Base-by-base conservation (phyloP, 1,140 invertebrate species). In the Leguminivora glycinivorella region DNA sequence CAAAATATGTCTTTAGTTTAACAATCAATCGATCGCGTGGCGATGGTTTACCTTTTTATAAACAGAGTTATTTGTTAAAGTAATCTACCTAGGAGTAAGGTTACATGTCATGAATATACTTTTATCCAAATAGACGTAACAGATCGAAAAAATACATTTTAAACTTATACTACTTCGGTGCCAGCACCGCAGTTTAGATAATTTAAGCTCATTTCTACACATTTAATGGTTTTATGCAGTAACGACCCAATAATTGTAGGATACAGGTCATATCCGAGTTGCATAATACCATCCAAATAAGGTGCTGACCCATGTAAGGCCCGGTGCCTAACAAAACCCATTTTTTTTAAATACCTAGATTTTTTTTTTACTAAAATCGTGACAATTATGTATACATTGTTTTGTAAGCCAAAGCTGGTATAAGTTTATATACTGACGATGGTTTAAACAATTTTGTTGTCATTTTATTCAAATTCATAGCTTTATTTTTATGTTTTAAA, bases 51-150 rank as follows among this genome's bases (percentile, higher is more conserved):
- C 25, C 56, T 2, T 60, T 60, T 17, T 60, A 26, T 60, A 25
- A 26, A 60, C 26, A 60, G 10, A 17, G 56, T 60, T 29, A 56
- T 38, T 38, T 14, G 34, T 14, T 38, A 52, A n/a, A 25, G 7
- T n/a, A 26, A 60, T 60, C 25, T 26, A 60, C 25, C 9, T 29
- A 17, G 26, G n/a, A 63, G 34, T 63, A 63, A 63, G 58, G 26
- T 63, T 63, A 63, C 26, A 63, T 63, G 58, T 63, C 58, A 63
- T 63, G 58, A 63, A 22, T 19, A 31, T 31, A 31, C 25, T 60
- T 26, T 63, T 63, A 26, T 31, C 26, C 26, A 63, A n/a, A 63
- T 34, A 22, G 26, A 63, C n/a, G 7, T 29, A 31, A 60, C 56
- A 26, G 25, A 60, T 26, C 58, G 26, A 31, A 22, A 63, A 31